phyloP scores from a whole-genome alignment of 92 coral and sea anemone genomes.

The Diadumene lineata region DNA sequence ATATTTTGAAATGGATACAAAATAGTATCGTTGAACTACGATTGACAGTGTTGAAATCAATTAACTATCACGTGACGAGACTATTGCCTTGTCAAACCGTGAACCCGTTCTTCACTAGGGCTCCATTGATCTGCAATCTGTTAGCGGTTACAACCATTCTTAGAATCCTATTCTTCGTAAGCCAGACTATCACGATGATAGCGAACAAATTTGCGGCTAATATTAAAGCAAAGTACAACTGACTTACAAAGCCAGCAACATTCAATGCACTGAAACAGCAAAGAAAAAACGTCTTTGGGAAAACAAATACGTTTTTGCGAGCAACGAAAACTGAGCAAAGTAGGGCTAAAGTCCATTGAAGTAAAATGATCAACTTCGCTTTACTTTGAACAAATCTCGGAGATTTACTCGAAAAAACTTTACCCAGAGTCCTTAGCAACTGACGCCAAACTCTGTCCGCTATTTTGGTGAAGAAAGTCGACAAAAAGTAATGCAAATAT shows the following conservation, averaged over 20 bases:
- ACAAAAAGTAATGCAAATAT: background rate
- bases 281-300: slow-evolving; percentile 22
- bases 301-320: background rate
- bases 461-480: background rate
- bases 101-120: slow-evolving; percentile 6
- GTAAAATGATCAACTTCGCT: slow-evolving; percentile 10
- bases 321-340: slow-evolving; percentile 1
- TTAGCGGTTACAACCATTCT: slow-evolving; percentile 20
- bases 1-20: no score
- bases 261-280: slow-evolving; percentile 13
- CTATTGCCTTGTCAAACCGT: slow-evolving; percentile 6
- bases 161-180: slow-evolving; percentile 19
- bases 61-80: no score
- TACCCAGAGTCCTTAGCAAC: slow-evolving; percentile 19
- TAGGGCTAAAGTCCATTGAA: slow-evolving; percentile 12
- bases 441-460: background rate
- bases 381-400: slow-evolving; percentile 1
- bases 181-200: slow-evolving; percentile 11
- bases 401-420: slow-evolving; percentile 5
- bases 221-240: background rate
- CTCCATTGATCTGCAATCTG: background rate
- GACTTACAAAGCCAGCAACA: background rate
- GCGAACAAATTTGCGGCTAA: slow-evolving; percentile 9
- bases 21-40: no score
- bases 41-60: no score